These are phyloP conservation scores for Cervus canadensis DNA, from an alignment of 2,113 vertebrate genomes.

Conservation along the genomic window DNA sequence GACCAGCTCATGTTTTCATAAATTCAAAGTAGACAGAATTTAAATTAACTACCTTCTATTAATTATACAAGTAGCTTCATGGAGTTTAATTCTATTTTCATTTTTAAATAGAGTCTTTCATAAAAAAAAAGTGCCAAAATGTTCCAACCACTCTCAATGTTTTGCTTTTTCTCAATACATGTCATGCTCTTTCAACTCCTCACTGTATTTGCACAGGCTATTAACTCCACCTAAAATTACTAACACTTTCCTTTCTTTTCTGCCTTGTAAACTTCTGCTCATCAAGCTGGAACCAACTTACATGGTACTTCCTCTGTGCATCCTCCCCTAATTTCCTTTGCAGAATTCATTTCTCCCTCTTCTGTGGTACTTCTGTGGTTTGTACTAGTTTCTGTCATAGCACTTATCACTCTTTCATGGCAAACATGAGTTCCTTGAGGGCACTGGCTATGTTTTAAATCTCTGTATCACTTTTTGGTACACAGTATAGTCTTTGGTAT, in stretches of 20 bases:
- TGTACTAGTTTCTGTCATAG: neutral
- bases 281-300: neutral
- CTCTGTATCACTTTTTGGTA: neutral
- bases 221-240: neutral
- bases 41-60: neutral
- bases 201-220: neutral
- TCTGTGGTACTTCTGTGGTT: neutral
- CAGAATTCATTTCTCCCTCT: neutral
- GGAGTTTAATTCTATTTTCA: neutral
- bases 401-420: neutral
- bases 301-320: neutral
- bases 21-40: neutral
- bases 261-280: neutral
- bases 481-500: neutral
- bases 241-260: neutral
- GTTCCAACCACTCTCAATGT: neutral
- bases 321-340: neutral
- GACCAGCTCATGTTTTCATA: neutral
- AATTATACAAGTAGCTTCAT: neutral
- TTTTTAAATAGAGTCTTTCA: neutral
- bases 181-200: neutral
- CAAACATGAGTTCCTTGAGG: neutral
- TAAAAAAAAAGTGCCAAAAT: neutral
- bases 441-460: neutral
- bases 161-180: neutral